Conservation (phyloP, 2,113 vertebrate species). For the Catharus fuscescens region DNA sequence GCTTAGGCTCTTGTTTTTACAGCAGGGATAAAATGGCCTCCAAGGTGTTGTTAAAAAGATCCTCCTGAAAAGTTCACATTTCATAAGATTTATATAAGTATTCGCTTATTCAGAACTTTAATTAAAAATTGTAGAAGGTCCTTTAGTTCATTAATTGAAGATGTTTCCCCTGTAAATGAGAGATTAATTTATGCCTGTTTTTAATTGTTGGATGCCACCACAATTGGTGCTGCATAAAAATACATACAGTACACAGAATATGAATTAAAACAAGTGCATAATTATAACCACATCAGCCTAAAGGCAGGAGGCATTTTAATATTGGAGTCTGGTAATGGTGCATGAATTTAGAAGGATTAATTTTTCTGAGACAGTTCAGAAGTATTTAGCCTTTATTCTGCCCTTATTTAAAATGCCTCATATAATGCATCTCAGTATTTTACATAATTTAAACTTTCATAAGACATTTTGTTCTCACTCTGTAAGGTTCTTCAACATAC, state of each 20-base stretch:
- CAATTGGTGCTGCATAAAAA: slow-evolving; percentile 18
- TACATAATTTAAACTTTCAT: slow-evolving; percentile 53
- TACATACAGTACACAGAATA: slow-evolving; percentile 41
- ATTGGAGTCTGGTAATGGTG: slow-evolving; percentile 43
- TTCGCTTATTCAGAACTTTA: slow-evolving; percentile 38
- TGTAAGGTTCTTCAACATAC: neutral
- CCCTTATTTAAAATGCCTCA: slow-evolving; percentile 48
- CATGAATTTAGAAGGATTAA: slow-evolving; percentile 60
- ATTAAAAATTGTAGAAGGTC: slow-evolving; percentile 41
- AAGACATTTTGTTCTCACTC: slow-evolving; percentile 20
- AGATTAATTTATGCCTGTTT: slow-evolving; percentile 60
- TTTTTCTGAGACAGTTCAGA: slow-evolving; percentile 56
- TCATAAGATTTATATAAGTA: neutral
- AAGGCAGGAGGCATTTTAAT: slow-evolving; percentile 57
- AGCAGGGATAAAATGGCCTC: neutral
- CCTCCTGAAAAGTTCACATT: slow-evolving; percentile 10
- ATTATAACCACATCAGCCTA: slow-evolving; percentile 48
- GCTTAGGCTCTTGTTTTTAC: neutral
- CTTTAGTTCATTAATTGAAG: slow-evolving; percentile 53
- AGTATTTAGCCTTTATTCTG: slow-evolving; percentile 64
- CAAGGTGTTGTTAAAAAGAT: neutral
- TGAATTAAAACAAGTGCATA: slow-evolving; percentile 58
- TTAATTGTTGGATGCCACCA: slow-evolving; percentile 49
- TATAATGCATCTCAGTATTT: slow-evolving; percentile 41
- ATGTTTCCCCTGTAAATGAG: slow-evolving; percentile 6